Evolutionary conservation across 2,888 invertebrate species (phyloP).

Genomic region (Malthinus seriepunctatus): DNA sequence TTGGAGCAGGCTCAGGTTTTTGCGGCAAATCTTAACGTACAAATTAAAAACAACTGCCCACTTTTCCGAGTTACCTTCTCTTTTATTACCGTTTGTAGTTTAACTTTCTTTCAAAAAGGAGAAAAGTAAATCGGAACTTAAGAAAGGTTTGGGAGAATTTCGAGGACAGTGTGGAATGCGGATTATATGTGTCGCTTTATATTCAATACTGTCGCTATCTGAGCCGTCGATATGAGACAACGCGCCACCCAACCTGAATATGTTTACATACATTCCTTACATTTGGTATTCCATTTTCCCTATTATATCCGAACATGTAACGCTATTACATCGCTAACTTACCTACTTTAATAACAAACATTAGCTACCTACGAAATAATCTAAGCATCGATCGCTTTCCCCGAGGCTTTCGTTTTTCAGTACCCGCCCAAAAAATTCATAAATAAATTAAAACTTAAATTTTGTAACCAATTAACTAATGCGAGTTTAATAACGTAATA

Average conservation of each 20-base stretch:
- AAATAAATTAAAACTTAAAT: neutral
- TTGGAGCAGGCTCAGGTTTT: constrained; percentile 44
- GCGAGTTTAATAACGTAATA: neutral
- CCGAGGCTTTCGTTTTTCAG: neutral
- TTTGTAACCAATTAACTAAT: neutral
- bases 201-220: constrained; percentile 40
- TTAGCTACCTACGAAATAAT: neutral
- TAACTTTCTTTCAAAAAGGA: no score
- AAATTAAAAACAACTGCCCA: constrained; percentile 42
- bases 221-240: constrained; percentile 37
- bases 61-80: constrained; percentile 24
- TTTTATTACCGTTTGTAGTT: constrained; percentile 9
- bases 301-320: constrained; percentile 6
- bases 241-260: constrained; percentile 26
- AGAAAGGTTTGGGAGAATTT: constrained; percentile 40
- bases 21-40: constrained; percentile 46
- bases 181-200: constrained; percentile 45
- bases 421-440: neutral
- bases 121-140: constrained; percentile 37
- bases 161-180: constrained; percentile 42
- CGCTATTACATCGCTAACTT: constrained; percentile 4
- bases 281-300: constrained; percentile 17
- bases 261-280: constrained; percentile 30
- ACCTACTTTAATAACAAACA: constrained; percentile 1
- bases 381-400: constrained; percentile 4